A percentile compares a stretch with the other conserved stretches of the same genome.
These are phyloP conservation scores for Epicauta chinensis DNA, from an alignment of 1,140 invertebrate genomes.

Conservation along the genomic window DNA sequence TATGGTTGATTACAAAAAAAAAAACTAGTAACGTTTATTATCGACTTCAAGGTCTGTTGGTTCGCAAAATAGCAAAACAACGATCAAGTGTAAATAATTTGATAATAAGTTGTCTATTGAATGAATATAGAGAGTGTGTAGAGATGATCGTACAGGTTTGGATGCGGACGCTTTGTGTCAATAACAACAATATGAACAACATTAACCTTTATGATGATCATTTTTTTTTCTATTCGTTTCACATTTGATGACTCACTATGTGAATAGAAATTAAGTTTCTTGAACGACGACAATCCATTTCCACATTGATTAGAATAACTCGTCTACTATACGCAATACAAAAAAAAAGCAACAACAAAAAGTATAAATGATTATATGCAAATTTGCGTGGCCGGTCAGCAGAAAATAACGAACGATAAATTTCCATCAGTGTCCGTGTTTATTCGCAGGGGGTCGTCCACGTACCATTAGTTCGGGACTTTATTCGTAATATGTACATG, in stretches of 20 bases:
- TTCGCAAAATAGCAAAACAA: background rate
- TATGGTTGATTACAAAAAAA: too few species aligned
- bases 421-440: conserved; percentile 21
- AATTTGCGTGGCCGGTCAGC: conserved; percentile 18
- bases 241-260: too few species aligned
- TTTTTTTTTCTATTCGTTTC: background rate
- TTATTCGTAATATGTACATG: conserved; percentile 5
- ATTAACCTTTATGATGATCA: background rate
- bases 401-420: conserved; percentile 19
- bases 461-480: conserved; percentile 16
- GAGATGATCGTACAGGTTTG: background rate
- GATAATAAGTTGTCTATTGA: conserved; percentile 7
- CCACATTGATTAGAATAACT: background rate
- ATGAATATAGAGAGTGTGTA: background rate
- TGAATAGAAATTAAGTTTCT: too few species aligned
- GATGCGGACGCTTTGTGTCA: too few species aligned
- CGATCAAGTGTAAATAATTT: background rate
- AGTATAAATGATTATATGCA: conserved; percentile 21
- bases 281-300: background rate
- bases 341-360: too few species aligned
- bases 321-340: background rate
- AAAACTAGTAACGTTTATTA: conserved; percentile 1
- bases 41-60: background rate
- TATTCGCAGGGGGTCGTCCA: conserved; percentile 21
- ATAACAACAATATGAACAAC: background rate